Evolutionary conservation across 2,888 invertebrate genomes (phyloP).

Genomic region (Margaritifera margaritifera): DNA sequence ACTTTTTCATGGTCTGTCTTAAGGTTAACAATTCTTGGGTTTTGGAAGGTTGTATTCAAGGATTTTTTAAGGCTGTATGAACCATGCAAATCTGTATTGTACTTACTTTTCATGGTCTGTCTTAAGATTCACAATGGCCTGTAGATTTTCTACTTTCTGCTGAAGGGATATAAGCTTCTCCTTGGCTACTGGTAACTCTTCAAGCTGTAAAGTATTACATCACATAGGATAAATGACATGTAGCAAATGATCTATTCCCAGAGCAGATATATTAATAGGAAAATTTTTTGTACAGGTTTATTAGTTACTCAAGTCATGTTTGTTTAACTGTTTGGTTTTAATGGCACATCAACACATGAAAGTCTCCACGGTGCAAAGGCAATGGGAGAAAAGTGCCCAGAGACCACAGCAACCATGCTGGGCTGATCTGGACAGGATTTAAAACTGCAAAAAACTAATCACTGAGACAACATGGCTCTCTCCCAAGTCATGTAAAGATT

Average conservation of each 20-base stretch:
- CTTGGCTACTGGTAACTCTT: conserved; percentile 82
- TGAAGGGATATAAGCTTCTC: conserved; percentile 85
- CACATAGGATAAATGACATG: not conserved
- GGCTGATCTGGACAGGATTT: too few species aligned
- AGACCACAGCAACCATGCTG: too few species aligned
- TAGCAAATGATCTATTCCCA: not conserved
- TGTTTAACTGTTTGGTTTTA: not conserved
- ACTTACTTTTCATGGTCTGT: conserved; percentile 83
- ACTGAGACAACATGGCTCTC: too few species aligned
- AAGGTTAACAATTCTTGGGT: too few species aligned
- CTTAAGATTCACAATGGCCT: conserved; percentile 82
- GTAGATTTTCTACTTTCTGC: conserved; percentile 89
- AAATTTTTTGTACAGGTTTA: not conserved
- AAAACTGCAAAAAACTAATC: too few species aligned
- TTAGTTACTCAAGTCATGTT: not conserved
- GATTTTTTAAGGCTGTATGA: too few species aligned
- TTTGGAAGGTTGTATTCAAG: too few species aligned
- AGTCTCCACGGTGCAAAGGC: not conserved
- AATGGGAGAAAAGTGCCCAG: too few species aligned
- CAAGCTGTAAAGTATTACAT: conserved; percentile 73
- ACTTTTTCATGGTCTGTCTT: too few species aligned
- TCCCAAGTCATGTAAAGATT: too few species aligned
- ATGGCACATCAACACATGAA: not conserved
- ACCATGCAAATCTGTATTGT: not conserved
- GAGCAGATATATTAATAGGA: not conserved